Evolutionary conservation across 1,140 invertebrate genomes (phyloP), one percentile per base, ranked within the genome.

Genomic region (Drosophila triauraria): DNA sequence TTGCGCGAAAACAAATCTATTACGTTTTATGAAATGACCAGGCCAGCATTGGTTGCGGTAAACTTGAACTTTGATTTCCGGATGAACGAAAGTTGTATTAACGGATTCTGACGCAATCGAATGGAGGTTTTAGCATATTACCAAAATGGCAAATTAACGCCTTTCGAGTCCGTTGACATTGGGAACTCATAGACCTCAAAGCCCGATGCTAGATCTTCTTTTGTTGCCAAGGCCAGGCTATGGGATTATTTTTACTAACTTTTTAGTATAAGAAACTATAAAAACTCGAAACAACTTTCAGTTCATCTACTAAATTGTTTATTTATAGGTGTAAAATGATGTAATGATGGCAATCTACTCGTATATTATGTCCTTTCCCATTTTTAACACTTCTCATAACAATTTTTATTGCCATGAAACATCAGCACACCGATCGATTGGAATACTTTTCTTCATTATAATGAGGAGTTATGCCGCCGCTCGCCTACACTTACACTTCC

Each of bases 401-500:
- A 60, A 23, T 60, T 63, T 43, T 17, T 44, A 25, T 43, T 35
- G 23, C 56, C 40, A 61, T 35, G 7, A 65, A 3, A 9, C 17
- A 27, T 23, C 58, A 60, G 47, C 27, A 23, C 10, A 63, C 12
- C 20, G 15, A 53, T 53, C 38, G 30, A 62, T 61, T 43, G 25
- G 17, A 42, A 56, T 70, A 46, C 69, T 72, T 72, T 72, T 51
- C 38, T 58, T 72, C 54, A 60, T 72, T 72, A 72, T 72, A 72
- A 69, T 70, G 67, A 69, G 69, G 67, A 56, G 48, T 27, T 72
- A 72, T 51, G 51, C 69, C 43, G 40, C 23, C 44, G 32, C 42
- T 71, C 57, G 23, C 50, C 63, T 32, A 68, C 67, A 70, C 32
- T 57, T 13, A 10, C 42, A 38, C 30, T 13, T 44, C 50, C 56